These are phyloP conservation scores for Zaprionus africanus DNA, from an alignment of 1,140 invertebrate genomes.

Conservation along the genomic window DNA sequence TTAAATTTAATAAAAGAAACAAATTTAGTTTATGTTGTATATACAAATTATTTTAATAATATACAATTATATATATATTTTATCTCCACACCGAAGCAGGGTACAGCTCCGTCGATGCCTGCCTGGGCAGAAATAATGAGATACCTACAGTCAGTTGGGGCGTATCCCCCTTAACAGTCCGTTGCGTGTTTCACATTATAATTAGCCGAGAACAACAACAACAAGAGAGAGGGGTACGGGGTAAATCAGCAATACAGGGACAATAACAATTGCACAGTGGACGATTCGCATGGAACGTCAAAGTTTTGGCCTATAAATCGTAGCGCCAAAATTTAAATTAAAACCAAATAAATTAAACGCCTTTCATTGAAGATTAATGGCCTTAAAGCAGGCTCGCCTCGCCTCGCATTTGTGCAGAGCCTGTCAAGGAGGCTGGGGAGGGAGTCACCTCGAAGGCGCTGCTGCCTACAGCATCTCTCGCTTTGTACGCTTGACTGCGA, in stretches of 20 bases:
- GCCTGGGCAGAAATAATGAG: conserved; percentile 8
- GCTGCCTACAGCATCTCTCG: conserved; percentile 45
- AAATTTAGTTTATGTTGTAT: no score
- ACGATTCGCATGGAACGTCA: conserved; percentile 59
- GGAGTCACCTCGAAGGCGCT: conserved; percentile 10
- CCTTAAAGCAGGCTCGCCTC: conserved; percentile 60
- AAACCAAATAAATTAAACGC: conserved; percentile 82
- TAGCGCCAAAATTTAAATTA: conserved; percentile 80
- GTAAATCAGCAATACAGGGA: conserved; percentile 32
- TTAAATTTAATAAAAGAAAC: no score
- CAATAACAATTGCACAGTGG: conserved; percentile 59
- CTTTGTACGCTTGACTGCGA: conserved; percentile 79
- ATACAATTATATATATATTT: no score
- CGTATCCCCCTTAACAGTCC: conserved; percentile 53
- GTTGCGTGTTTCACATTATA: conserved; percentile 70
- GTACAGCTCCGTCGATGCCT: background rate
- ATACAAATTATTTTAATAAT: no score
- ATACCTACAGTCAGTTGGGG: conserved; percentile 31
- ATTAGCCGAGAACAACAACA: conserved; percentile 54
- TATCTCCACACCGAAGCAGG: background rate
- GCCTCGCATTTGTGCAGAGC: conserved; percentile 41
- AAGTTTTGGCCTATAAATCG: conserved; percentile 79
- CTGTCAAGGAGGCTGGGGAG: conserved; percentile 13
- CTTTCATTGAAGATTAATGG: conserved; percentile 82
- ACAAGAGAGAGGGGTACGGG: background rate